Evolutionary conservation across 1,140 invertebrate genomes (phyloP), one percentile per base, ranked within the genome.

Genomic region (Drosophila ohnishii): DNA sequence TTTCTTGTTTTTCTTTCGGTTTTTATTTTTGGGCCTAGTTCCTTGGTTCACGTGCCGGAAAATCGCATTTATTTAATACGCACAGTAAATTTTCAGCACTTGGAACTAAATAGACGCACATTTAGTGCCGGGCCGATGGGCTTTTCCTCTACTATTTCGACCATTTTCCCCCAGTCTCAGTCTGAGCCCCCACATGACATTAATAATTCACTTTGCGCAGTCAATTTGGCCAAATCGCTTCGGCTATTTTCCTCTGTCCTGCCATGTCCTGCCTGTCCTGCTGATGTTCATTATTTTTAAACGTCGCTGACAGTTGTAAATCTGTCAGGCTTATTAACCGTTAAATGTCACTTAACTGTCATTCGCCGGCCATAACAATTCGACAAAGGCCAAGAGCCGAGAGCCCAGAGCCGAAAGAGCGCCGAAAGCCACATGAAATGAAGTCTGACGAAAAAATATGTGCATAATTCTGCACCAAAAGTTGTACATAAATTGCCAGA

Each of bases 261-360:
- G 59, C 66, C 53, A 11, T 35, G 59, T 22, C 19, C 44, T 25
- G 44, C 19, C 44, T 45, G 45, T 47, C 67, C 67, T 42, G 60
- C 80, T 80, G 76, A 61, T 83, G 84, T 87, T 84, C 85, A 84
- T 89, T 87, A 87, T 87, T 87, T 88, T 87, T 88, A 84, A 87
- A 80, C 77, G 69, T 56, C 50, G 85, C 74, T 87, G 84, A 89
- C 84, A 88, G 84, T 84, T 88, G 85, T 88, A 89, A 88, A 88
- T 88, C 85, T 88, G 84, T 88, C 84, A 89, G 85, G 80, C 84
- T 88, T 88, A 88, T 88, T 88, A 88, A 89, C 84, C 84, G 80
- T 88, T 88, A 88, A 88, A 89, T 84, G 84, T 88, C 84, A 88
- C 85, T 88, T 89, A 89, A 84, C 80, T 88, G 84, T 84, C 84